Percentiles rank a stretch among this genome's conserved stretches.
phyloP scores from a whole-genome alignment of 1,140 invertebrate species.

The Drosophila orosa region DNA sequence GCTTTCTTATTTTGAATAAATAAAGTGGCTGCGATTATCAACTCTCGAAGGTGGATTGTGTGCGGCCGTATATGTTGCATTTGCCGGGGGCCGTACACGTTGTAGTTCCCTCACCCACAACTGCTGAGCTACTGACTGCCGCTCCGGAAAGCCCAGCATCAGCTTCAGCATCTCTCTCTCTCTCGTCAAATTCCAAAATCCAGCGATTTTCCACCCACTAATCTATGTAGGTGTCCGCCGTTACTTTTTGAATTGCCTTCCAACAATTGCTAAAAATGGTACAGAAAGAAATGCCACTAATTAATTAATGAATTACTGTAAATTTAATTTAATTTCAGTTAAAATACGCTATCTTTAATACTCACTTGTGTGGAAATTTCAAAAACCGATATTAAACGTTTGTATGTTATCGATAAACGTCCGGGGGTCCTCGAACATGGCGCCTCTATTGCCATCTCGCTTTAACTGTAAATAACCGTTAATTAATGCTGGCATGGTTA shows the following conservation, averaged over 20 bases:
- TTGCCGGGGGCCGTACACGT: constrained; percentile 34
- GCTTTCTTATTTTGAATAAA: background rate
- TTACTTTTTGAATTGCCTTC: background rate
- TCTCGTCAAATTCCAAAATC: constrained; percentile 4
- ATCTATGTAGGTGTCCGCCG: constrained; percentile 1
- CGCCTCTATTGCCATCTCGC: background rate
- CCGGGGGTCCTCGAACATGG: background rate
- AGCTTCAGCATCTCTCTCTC: constrained; percentile 22
- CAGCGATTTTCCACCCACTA: constrained; percentile 3
- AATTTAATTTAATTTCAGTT: background rate
- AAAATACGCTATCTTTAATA: background rate
- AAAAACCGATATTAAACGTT: constrained; percentile 8
- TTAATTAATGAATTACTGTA: too few species aligned
- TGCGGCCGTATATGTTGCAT: background rate
- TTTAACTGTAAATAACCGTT: constrained; percentile 1
- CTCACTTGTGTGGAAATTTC: background rate
- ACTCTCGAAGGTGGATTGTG: background rate
- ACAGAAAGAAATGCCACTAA: background rate
- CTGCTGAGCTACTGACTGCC: constrained; percentile 28
- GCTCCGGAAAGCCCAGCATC: constrained; percentile 26
- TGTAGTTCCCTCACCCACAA: constrained; percentile 44
- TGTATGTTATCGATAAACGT: constrained; percentile 19
- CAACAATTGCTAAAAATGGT: too few species aligned
- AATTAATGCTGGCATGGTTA: background rate
- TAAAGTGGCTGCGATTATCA: background rate